phyloP scores from a whole-genome alignment of 2,888 invertebrate species.

The Carabus problematicus region DNA sequence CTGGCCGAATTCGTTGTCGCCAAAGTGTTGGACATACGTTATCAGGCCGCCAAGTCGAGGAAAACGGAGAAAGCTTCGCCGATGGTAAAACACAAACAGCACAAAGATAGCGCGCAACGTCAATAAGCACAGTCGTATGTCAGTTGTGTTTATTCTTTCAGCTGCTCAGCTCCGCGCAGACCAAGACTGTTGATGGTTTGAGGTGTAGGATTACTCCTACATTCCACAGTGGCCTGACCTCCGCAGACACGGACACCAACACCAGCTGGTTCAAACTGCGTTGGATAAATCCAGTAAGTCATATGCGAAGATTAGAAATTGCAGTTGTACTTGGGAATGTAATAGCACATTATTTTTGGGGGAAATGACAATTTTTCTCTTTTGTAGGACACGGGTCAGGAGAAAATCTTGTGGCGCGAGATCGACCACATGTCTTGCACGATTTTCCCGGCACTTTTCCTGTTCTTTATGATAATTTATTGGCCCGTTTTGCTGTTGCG shows the following conservation, averaged over 20 bases:
- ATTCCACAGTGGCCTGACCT: constrained; percentile 27
- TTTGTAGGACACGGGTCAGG: constrained; percentile 68
- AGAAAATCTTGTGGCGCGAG: constrained; percentile 78
- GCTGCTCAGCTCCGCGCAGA: constrained; percentile 53
- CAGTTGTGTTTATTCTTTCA: background rate
- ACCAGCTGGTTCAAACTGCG: constrained; percentile 52
- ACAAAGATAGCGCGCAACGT: too few species aligned
- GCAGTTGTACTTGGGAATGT: too few species aligned
- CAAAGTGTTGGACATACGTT: constrained; percentile 79
- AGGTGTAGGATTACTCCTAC: constrained; percentile 52
- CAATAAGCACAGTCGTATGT: background rate
- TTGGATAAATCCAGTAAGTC: constrained; percentile 55
- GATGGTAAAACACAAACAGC: constrained; percentile 46
- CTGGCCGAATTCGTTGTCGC: constrained; percentile 84
- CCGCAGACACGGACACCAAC: constrained; percentile 29
- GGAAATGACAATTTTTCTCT: too few species aligned
- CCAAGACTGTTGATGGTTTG: constrained; percentile 62
- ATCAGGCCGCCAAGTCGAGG: constrained; percentile 68
- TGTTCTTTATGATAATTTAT: constrained; percentile 77
- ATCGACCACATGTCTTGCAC: constrained; percentile 79
- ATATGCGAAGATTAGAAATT: too few species aligned
- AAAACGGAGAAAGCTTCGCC: constrained; percentile 66
- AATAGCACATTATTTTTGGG: too few species aligned
- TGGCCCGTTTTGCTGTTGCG: constrained; percentile 77
- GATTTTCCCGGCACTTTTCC: constrained; percentile 80